Evolutionary conservation across 2,113 vertebrate species (phyloP).

Genomic region (Glaucomys volans): DNA sequence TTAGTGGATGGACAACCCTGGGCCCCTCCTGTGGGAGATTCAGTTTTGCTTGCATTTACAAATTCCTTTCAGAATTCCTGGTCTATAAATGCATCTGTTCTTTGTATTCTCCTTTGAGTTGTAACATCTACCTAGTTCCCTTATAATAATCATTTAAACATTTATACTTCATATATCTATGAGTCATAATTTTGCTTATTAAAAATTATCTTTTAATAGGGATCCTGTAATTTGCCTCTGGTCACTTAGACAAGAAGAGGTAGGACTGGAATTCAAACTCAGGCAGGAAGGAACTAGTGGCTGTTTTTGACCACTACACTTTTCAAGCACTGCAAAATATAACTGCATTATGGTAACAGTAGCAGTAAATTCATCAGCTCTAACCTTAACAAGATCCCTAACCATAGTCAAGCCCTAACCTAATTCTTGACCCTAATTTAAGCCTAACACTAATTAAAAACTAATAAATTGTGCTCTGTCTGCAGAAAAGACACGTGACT

Average conservation of each 20-base stretch:
- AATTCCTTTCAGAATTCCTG: conserved; percentile 22
- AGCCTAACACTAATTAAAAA: neutral
- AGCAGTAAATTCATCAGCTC: neutral
- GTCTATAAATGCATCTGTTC: neutral
- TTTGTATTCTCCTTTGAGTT: neutral
- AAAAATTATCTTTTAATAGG: conserved; percentile 9
- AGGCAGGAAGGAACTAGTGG: neutral
- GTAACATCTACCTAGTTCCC: neutral
- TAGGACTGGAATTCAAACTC: neutral
- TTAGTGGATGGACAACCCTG: neutral
- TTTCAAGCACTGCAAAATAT: neutral
- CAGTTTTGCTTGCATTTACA: conserved; percentile 11
- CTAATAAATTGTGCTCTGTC: neutral
- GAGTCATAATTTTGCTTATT: neutral
- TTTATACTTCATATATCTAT: neutral
- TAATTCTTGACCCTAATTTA: neutral
- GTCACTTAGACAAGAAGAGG: neutral
- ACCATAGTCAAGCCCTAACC: neutral
- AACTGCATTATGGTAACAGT: neutral
- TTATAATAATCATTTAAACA: conserved; percentile 22
- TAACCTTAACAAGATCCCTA: neutral
- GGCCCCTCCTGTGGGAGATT: neutral
- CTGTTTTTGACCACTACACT: neutral
- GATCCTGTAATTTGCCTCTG: neutral
- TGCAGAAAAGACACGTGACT: neutral